Evolutionary conservation across 2,888 invertebrate genomes (phyloP), one percentile per base, ranked within the genome.

Genomic region (Achlya flavicornis): DNA sequence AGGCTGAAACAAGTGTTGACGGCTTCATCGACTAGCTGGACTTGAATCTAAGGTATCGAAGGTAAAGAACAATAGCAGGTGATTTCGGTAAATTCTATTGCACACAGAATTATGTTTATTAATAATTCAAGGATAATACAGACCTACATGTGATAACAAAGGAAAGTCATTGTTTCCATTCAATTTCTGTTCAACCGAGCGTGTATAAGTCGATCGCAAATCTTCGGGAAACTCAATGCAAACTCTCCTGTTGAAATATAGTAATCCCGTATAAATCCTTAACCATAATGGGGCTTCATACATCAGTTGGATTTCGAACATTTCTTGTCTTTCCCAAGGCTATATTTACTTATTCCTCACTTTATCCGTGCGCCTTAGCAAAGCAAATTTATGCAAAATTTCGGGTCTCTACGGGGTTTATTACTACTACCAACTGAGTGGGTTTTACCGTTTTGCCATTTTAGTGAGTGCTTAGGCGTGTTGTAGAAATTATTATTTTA

Each of bases 141-240:
- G 7, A 38, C 10, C 38, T 41, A 41, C 38, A 38, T 38, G 10
- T 19, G 12, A 4, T 35, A 58, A 41, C 60, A 60, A 60, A 26
- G 60, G 19, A 26, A 41, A 59, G 8, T 19, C 38, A 59, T 59
- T 59, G 38, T 41, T 59, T 41, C 38, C 16, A 41, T 12, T 41
- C 16, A 60, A 60, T 60, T 60, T 60, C 41, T 19, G 43, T 41
- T 60, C 16, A 60, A 41, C 43, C 26, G 41, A 60, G 41, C 60
- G 43, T 41, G 53, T 58, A 62, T 58, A 62, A 64, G 48, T 58
- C 62, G 62, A 62, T 53, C 53, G 53, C n/a, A 64, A 64, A 62
- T 64, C 64, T 64, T 58, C n/a, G 62, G 62, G 59, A 62, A 59
- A 35, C 53, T 43, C 59, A 63, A 66, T 61, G 53, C 57, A 62